Base-by-base conservation (phyloP, 2,888 invertebrate genomes). In the Rhaphigaster nebulosa region DNA sequence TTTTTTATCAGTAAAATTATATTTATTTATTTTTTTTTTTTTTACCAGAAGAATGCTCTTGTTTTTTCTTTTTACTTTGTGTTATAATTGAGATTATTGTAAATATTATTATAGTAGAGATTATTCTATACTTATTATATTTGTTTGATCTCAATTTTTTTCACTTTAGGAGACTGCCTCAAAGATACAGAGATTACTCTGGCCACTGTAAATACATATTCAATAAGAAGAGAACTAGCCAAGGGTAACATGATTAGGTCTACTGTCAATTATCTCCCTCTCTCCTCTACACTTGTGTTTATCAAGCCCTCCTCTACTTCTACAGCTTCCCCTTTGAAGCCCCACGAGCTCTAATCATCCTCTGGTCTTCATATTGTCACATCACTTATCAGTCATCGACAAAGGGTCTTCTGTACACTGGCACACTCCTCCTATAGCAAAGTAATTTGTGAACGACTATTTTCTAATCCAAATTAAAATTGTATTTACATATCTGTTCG, bases 321-420 rank as follows among this genome's bases (percentile, higher is more conserved):
- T 60, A 88, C 41, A 84, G 84, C 84, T 84, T 84, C 84, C 84
- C 84, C 84, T 50, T 84, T 84, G 84, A 84, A 84, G 84, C 84
- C 84, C 84, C 84, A n/a, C n/a, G 0, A 6, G 15, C 84, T 50
- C 45, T 45, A 45, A 41, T 84, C 45, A 84, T 45, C 45, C 15
- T 1, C 70, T 76, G 38, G 34, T 76, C 70, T 50, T 84, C 84
- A 84, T 26, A 84, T 84, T 84, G 84, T 84, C 84, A 84, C 12
- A 13, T 84, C 84, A 84, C 84, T 84, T 84, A 84, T 84, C 84
- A 45, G 84, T 41, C 84, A 84, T 84, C 84, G 34, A 76, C 70
- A 76, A 38, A 76, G 70, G 70, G 70, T 38, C 34, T 38, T 76
- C 70, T 38, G 34, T 38, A 76, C 10, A 76, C 38, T 23, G 70